Evolutionary conservation across 1,140 invertebrate genomes (phyloP).

Genomic region (Streblospio benedicti): DNA sequence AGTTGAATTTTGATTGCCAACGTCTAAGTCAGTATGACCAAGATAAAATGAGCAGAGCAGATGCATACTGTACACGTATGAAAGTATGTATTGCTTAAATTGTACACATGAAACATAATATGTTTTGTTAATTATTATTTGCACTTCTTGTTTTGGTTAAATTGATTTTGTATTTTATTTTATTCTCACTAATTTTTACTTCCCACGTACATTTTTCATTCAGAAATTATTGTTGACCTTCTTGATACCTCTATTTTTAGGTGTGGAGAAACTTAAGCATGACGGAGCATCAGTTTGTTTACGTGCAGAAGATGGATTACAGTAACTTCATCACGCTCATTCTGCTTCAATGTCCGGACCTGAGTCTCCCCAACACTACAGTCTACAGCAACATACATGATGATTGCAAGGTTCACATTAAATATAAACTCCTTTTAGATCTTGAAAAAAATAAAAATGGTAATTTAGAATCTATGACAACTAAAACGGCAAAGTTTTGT

Average conservation of each 20-base stretch:
- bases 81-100: no score
- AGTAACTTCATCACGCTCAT: slow-evolving; percentile 2
- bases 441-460: not conserved
- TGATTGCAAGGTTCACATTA: not conserved
- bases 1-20: not conserved
- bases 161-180: no score
- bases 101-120: no score
- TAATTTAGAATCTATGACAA: not conserved
- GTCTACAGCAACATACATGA: not conserved
- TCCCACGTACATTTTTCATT: no score
- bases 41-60: not conserved
- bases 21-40: not conserved
- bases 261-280: not conserved
- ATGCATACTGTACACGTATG: slow-evolving; percentile 4
- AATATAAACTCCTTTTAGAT: not conserved
- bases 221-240: no score
- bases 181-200: no score
- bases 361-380: not conserved
- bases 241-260: no score
- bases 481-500: not conserved
- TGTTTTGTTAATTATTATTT: no score
- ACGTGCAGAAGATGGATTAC: not conserved
- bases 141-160: no score
- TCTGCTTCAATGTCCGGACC: slow-evolving; percentile 2
- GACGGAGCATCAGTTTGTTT: not conserved